Evolutionary conservation across 2,797 vertebrate genomes (phyloP).

Genomic region (Phrynocephalus forsythii): DNA sequence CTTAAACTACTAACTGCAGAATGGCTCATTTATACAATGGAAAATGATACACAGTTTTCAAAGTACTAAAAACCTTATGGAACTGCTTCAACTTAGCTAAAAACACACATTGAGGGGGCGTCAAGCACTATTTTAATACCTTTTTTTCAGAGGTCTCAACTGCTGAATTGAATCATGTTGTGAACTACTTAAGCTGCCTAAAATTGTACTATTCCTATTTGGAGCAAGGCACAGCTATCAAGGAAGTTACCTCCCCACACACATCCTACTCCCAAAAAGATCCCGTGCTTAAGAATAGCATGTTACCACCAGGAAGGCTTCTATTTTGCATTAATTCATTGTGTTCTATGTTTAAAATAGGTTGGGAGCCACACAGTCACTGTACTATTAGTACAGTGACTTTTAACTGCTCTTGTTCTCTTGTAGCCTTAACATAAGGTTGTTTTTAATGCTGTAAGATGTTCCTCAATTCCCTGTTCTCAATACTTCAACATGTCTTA

Average conservation of each 20-base stretch:
- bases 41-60: not conserved
- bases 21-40: not conserved
- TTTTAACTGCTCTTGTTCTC: too few species aligned
- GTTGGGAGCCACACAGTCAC: not conserved
- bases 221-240: constrained; percentile 41
- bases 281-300: constrained; percentile 29
- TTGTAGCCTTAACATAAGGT: too few species aligned
- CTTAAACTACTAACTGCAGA: not conserved
- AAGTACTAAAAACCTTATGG: not conserved
- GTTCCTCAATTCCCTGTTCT: too few species aligned
- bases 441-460: too few species aligned
- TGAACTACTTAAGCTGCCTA: constrained; percentile 46
- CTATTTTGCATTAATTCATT: constrained; percentile 6
- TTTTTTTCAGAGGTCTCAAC: not conserved
- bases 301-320: constrained; percentile 3
- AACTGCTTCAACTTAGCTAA: not conserved
- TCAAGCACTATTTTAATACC: not conserved
- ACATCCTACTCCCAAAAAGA: constrained; percentile 39
- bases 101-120: not conserved
- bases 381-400: not conserved
- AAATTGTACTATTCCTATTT: constrained; percentile 49
- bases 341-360: constrained; percentile 34
- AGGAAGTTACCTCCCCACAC: constrained; percentile 54
- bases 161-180: not conserved
- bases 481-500: too few species aligned